Conservation (phyloP, 2,888 invertebrate genomes). For the Odontothrips loti region DNA sequence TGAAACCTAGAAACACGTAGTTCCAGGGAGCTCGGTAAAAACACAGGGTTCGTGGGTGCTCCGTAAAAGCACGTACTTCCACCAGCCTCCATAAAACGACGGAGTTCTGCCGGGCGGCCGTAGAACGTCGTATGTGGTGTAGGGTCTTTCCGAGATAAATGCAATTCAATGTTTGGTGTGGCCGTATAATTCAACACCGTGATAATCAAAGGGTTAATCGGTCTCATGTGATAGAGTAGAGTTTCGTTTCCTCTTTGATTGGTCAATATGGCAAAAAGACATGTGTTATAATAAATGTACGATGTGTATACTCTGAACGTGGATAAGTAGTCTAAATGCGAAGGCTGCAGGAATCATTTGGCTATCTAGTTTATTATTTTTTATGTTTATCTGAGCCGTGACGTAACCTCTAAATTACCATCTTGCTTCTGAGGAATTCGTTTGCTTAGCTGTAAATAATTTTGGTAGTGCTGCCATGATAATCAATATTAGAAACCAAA, state of each 20-base stretch:
- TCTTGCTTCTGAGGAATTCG: background rate
- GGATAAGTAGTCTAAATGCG: background rate
- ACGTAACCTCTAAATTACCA: background rate
- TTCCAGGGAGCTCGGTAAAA: too few relatives aligned
- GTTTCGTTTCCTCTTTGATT: background rate
- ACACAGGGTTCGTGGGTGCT: background rate
- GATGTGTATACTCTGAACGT: background rate
- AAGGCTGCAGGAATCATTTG: background rate
- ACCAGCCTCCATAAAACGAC: background rate
- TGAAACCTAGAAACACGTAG: background rate
- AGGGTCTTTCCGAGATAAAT: background rate
- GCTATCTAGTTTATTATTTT: background rate
- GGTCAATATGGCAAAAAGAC: background rate
- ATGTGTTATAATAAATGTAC: too few relatives aligned
- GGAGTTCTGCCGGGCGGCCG: background rate
- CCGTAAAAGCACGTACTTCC: background rate
- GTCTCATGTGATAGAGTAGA: background rate
- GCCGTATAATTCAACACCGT: background rate
- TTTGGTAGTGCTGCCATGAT: too few relatives aligned
- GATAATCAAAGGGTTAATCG: background rate
- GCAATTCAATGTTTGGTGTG: background rate
- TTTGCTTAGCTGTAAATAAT: too few relatives aligned
- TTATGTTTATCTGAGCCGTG: background rate
- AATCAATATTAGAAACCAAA: too few relatives aligned
- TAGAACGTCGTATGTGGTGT: background rate